Evolutionary conservation across 1,140 invertebrate genomes (phyloP).

Genomic region (Bacillus rossius): DNA sequence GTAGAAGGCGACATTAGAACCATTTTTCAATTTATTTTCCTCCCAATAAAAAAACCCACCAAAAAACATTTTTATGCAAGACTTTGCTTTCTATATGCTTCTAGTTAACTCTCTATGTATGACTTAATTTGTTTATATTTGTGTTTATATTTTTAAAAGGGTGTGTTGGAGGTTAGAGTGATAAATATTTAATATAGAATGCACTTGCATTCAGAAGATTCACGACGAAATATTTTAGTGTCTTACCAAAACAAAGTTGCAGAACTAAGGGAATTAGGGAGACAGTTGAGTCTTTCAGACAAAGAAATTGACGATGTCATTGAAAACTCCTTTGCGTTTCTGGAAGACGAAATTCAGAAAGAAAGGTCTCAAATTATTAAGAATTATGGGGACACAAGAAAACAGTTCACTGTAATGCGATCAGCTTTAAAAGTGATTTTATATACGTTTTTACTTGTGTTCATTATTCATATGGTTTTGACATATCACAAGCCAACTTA

Average conservation of each 20-base stretch:
- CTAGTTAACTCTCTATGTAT: no score
- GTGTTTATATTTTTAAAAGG: no score
- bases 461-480: background rate
- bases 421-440: background rate
- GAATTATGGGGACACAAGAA: background rate
- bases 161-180: no score
- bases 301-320: conserved; percentile 7
- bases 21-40: no score
- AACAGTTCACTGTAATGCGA: background rate
- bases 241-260: conserved; percentile 7
- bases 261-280: background rate
- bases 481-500: conserved; percentile 31
- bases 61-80: no score
- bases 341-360: background rate
- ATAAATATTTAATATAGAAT: no score
- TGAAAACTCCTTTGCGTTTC: conserved; percentile 1
- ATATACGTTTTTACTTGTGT: background rate
- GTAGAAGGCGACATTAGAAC: no score
- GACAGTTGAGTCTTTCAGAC: conserved; percentile 6
- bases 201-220: conserved; percentile 7
- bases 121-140: no score
- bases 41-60: no score
- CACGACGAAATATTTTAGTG: background rate
- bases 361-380: background rate
- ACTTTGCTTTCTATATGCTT: no score